Evolutionary conservation across 1,140 invertebrate genomes (phyloP).

Genomic region (Colletes latitarsis): DNA sequence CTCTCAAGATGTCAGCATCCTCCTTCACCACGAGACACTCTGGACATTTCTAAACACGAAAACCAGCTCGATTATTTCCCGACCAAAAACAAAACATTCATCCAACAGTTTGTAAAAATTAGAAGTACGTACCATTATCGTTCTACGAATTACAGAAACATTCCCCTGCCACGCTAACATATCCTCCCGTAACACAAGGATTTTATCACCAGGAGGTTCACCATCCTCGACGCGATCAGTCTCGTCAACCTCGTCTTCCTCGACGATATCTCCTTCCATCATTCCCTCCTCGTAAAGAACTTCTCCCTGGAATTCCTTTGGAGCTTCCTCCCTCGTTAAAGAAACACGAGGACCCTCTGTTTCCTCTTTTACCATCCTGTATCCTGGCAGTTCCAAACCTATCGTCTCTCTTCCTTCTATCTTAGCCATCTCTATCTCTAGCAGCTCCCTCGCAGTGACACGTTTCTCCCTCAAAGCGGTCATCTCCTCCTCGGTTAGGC

Average conservation of each 20-base stretch:
- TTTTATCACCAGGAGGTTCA: too few species aligned
- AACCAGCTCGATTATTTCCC: neutral
- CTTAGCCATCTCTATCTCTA: neutral
- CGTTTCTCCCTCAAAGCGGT: slow-evolving; percentile 6
- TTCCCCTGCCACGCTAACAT: slow-evolving; percentile 48
- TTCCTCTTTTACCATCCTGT: neutral
- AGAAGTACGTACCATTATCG: slow-evolving; percentile 50
- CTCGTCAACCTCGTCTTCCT: too few species aligned
- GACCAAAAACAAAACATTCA: too few species aligned
- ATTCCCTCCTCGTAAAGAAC: neutral
- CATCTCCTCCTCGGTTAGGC: slow-evolving; percentile 35
- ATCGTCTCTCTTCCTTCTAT: neutral
- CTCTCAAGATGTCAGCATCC: slow-evolving; percentile 31
- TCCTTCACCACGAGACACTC: slow-evolving; percentile 14
- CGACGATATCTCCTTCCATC: neutral
- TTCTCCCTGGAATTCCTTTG: neutral
- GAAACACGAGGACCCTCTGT: too few species aligned
- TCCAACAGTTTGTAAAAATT: too few species aligned
- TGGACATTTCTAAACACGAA: slow-evolving; percentile 46
- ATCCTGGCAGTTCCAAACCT: neutral
- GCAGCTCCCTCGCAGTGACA: neutral
- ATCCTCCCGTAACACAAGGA: slow-evolving; percentile 38
- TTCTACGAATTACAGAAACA: slow-evolving; percentile 40
- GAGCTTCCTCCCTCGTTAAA: neutral
- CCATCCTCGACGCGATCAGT: neutral